Base-by-base conservation (phyloP, 2,113 vertebrate genomes). In the Eolophus roseicapilla region DNA sequence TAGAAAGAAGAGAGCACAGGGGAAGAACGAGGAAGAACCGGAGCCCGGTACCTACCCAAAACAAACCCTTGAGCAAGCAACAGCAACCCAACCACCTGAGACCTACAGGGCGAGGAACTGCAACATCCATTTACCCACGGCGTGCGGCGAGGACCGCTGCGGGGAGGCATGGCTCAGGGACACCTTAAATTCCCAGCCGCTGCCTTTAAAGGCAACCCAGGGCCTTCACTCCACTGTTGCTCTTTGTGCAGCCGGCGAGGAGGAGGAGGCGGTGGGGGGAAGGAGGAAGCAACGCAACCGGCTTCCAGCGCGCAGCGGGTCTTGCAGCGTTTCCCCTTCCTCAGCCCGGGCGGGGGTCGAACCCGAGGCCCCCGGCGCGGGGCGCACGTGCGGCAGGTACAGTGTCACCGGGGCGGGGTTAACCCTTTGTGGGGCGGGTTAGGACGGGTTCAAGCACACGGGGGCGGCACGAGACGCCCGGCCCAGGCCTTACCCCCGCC, bases 121-220 rank as follows among this genome's bases (percentile, higher is more conserved):
- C 67, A 23, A 5, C 71, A 7, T 29, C 62, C 92, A 6, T 46
- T 17, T 50, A 20, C 27, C 52, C 92, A 23, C 7, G 65, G 55
- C 55, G 71, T 2, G 77, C 78, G 21, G 53, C 35, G 65, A n/a
- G 37, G 25, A 67, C 77, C 47, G 55, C 71, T 6, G 80, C 57
- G 29, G 60, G 3, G 41, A n/a, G 74, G 41, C 95, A 93, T 82
- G 75, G 89, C 84, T 80, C 85, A 6, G 75, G 96, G 94, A 96
- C 94, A 95, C 96, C 96, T 97, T 96, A 96, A 96, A 96, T 91
- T 70, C 37, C 65, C 81, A 87, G 71, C 81, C 81, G 76, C 77
- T 92, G 86, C 94, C 94, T 95, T 82, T 53, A 92, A 85, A 88
- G 82, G 86, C 90, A 31, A 81, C 47, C 47, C 65, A 68, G 83